Base-by-base conservation (phyloP, 2,888 invertebrate species). In the Athalia rosae region DNA sequence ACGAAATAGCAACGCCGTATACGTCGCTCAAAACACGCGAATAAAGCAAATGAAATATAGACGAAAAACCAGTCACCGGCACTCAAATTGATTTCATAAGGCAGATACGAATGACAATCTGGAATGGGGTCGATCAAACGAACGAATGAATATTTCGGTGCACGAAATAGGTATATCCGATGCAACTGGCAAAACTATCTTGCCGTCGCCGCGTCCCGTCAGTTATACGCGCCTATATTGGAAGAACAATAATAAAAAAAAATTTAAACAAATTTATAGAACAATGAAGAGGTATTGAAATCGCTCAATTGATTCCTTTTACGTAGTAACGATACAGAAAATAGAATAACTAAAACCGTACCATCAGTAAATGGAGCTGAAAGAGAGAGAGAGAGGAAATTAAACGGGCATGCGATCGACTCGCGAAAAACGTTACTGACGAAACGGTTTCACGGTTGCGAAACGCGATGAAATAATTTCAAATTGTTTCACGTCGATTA, bases 401-500 rank as follows among this genome's bases (percentile, higher is more conserved):
- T 28, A 56, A 71, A 61, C n/a, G 61, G 61, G 45, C 47, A 13
- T 50, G 28, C 74, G 61, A 74, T 59, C 48, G 28, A 47, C 8
- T 61, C 41, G 58, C 41, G 58, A 64, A 62, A 50, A 15, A 9
- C 61, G 47, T 74, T 59, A 48, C 59, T 74, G 74, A 62, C 8
- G n/a, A n/a, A n/a, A 62, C 50, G 11, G 28, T n/a, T n/a, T n/a
- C n/a, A 62, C 41, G 28, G 28, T 61, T 61, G 74, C n/a, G n/a
- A n/a, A n/a, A n/a, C n/a, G n/a, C n/a, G n/a, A 74, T 48, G 58
- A 48, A 74, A 74, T 59, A 74, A 74, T 47, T 61, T 11, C 5
- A 48, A 74, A 74, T 50, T 62, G 47, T 61, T 73, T 5, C 28
- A 28, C 61, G 73, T 56, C 48, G 43, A 48, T 28, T 8, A 45